phyloP scores from a whole-genome alignment of 2,113 vertebrate genomes.

The Oostethus manadensis region DNA sequence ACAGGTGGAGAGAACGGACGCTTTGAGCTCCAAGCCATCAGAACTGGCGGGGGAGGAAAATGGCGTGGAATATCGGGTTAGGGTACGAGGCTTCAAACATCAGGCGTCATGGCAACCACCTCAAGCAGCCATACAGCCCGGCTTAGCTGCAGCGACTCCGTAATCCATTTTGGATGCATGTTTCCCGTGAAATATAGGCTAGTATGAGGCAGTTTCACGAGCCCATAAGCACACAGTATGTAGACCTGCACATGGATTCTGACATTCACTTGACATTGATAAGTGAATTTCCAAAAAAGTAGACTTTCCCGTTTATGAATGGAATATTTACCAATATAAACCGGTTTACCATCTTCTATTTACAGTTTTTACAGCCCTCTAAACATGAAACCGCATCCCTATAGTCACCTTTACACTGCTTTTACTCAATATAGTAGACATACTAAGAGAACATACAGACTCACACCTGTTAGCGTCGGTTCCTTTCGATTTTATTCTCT shows the following conservation, averaged over 20 bases:
- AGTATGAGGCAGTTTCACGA: conserved; percentile 16
- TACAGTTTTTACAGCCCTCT: too few species aligned
- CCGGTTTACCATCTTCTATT: too few species aligned
- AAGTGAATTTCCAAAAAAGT: too few species aligned
- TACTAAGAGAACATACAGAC: too few species aligned
- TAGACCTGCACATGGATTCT: conserved; percentile 23
- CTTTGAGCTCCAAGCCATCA: conserved; percentile 27
- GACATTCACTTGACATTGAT: too few species aligned
- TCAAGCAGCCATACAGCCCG: conserved; percentile 45
- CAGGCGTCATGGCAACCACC: conserved; percentile 57
- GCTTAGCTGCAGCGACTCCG: conserved; percentile 41
- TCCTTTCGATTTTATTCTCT: too few species aligned
- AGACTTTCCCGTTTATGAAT: too few species aligned
- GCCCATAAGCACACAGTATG: conserved; percentile 12
- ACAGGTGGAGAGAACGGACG: conserved; percentile 24
- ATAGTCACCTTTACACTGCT: too few species aligned
- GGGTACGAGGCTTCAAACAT: conserved; percentile 36
- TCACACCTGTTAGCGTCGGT: too few species aligned
- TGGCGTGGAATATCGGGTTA: conserved; percentile 48
- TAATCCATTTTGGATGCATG: conserved; percentile 31
- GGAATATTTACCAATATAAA: too few species aligned
- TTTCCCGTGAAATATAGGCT: conserved; percentile 36
- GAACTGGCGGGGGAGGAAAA: conserved; percentile 31
- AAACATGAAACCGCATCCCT: too few species aligned
- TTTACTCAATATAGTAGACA: too few species aligned